Evolutionary conservation across 1,140 invertebrate genomes (phyloP).

Genomic region (Bactericera cockerelli): DNA sequence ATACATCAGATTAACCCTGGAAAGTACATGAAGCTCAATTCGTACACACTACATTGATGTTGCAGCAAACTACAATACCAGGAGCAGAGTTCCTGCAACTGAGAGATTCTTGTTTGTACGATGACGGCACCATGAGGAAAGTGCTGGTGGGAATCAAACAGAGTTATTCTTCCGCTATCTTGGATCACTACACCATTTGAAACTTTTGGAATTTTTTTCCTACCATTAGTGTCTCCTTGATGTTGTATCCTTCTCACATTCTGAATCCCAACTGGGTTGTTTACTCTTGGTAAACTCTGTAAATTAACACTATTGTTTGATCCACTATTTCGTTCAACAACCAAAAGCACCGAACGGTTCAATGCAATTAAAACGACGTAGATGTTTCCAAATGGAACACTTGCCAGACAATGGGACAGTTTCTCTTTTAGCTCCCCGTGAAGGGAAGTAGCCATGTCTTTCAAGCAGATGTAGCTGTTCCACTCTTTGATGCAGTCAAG

Average conservation of each 20-base stretch:
- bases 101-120: neutral
- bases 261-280: too few relatives aligned
- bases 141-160: neutral
- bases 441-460: neutral
- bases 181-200: too few relatives aligned
- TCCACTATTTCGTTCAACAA: neutral
- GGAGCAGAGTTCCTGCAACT: neutral
- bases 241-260: too few relatives aligned
- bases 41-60: neutral
- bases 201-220: too few relatives aligned
- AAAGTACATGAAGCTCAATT: neutral
- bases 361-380: neutral
- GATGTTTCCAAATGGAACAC: neutral
- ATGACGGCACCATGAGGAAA: neutral
- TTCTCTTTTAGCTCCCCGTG: neutral
- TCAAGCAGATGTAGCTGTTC: neutral
- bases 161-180: neutral
- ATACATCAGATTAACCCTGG: too few relatives aligned
- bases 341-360: neutral
- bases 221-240: too few relatives aligned
- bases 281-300: too few relatives aligned
- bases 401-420: neutral
- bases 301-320: too few relatives aligned
- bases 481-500: neutral
- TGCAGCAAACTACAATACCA: neutral